Base-by-base conservation (phyloP, 2,888 invertebrate genomes). In the Temnothorax unifasciatus region DNA sequence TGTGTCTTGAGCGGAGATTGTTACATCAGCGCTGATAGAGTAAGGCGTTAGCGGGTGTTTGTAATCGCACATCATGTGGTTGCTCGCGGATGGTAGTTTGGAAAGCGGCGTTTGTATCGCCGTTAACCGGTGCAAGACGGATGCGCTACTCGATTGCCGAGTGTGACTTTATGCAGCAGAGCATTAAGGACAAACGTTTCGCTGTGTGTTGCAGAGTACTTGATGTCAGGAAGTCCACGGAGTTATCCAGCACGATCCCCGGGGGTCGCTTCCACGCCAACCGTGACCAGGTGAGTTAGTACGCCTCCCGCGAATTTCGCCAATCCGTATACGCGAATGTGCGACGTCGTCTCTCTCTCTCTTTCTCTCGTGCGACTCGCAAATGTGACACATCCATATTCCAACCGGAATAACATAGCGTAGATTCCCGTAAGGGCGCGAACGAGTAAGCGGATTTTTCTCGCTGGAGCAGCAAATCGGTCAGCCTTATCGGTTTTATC, bases 221-320 rank as follows among this genome's bases (percentile, higher is more conserved):
- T 95, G 91, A 95, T 95, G 94, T 94, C 94, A 64, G 95, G 94
- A 86, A 94, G 94, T 91, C 94, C 94, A 76, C 92, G 94, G 85
- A 94, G 91, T 84, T 94, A 94, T 90, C 94, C 95, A 25, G 93
- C 93, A 52, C 90, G 93, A 57, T 93, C 93, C 85, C 93, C 93
- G 18, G 93, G 93, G 86, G 92, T 93, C 52, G 93, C 92, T 64
- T 92, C 93, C 83, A 94, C 93, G 85, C 94, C 93, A 85, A 94
- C 92, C 63, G 91, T 93, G 84, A 93, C 93, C 86, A 93, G 93
- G 93, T 93, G 86, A 93, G 92, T 89, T 85, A 71, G 61, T 61
- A 54, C 21, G 47, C 63, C 38, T 64, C 38, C 29, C 69, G 29
- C 66, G 82, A 89, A 89, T 90, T 85, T 86, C 74, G 74, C 74